Evolutionary conservation across 2,113 vertebrate species (phyloP), one percentile per base, ranked within the genome.

Genomic region (Saimiri boliviensis): DNA sequence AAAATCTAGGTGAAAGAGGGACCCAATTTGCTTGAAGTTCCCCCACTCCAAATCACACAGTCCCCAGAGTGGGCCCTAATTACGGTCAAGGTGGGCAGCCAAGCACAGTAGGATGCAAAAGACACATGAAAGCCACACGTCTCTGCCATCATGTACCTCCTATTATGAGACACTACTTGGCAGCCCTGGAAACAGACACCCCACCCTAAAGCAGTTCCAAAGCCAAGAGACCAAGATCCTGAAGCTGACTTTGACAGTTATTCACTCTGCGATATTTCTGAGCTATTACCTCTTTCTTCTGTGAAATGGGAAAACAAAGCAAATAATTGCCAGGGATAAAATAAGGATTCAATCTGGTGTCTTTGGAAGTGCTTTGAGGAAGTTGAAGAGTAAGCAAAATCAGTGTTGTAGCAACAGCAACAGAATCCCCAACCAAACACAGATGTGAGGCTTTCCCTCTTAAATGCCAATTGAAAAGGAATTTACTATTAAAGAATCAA

Each of bases 331-430:
- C 60, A 95, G 60, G 73, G 49, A n/a, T 30, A 96, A 85, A 96
- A 77, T 45, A 77, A 54, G 30, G 47, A 76, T 49, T 86, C 68
- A n/a, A 23, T 79, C 70, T 47, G 47, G 14, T 40, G 49, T 92
- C 81, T 95, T 68, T 87, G 81, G 40, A 92, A 95, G 86, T 66
- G n/a, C 83, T 93, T 71, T 87, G 86, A 95, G 54, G 23, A 84
- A 93, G 80, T 63, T 91, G 83, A 74, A 79, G 37, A 93, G 49
- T 60, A 93, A 66, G 79, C 68, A 30, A 95, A 82, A 80, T 89
- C 89, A 80, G 16, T 70, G 66, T 32, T 37, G 11, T 20, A 74
- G 54, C 25, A 66, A 58, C 8, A 40, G 37, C 49, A 17, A 23
- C 83, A 77, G 70, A 92, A 40, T 40, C 66, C 84, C 37, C 42